Percentiles rank a stretch among this genome's conserved stretches.
Evolutionary conservation across 2,113 vertebrate species (phyloP).

Genomic region (Pelmatolapia mariae): DNA sequence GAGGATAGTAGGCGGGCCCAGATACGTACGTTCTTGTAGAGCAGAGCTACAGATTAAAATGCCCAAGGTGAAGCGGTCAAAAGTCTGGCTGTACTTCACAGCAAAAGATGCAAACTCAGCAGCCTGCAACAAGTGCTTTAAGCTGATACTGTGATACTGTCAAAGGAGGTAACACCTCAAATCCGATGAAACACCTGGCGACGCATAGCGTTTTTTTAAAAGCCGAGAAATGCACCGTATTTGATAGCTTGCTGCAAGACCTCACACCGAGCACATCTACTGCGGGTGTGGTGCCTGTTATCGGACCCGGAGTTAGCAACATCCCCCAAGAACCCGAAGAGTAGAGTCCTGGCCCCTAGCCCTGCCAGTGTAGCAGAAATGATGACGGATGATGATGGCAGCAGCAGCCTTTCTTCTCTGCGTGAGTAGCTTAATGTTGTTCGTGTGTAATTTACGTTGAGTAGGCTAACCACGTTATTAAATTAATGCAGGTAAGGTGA

Average conservation of each 20-base stretch:
- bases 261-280: too few relatives aligned
- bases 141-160: rapidly evolving
- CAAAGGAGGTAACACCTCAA: background rate
- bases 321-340: too few relatives aligned
- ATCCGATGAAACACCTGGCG: background rate
- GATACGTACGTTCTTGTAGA: rapidly evolving
- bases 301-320: too few relatives aligned
- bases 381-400: rapidly evolving
- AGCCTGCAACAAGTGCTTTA: background rate
- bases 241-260: too few relatives aligned
- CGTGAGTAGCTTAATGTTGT: rapidly evolving
- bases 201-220: too few relatives aligned
- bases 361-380: too few relatives aligned
- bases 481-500: rapidly evolving
- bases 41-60: background rate
- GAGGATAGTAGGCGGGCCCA: background rate
- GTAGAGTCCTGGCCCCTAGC: rapidly evolving
- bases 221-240: too few relatives aligned
- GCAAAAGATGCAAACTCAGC: background rate
- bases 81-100: background rate
- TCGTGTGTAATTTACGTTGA: rapidly evolving
- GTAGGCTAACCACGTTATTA: rapidly evolving
- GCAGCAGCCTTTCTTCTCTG: background rate
- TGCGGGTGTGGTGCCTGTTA: too few relatives aligned
- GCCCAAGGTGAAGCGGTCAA: background rate